Evolutionary conservation across 2,888 invertebrate species (phyloP), one percentile per base, ranked within the genome.

Genomic region (Cenopis cana): DNA sequence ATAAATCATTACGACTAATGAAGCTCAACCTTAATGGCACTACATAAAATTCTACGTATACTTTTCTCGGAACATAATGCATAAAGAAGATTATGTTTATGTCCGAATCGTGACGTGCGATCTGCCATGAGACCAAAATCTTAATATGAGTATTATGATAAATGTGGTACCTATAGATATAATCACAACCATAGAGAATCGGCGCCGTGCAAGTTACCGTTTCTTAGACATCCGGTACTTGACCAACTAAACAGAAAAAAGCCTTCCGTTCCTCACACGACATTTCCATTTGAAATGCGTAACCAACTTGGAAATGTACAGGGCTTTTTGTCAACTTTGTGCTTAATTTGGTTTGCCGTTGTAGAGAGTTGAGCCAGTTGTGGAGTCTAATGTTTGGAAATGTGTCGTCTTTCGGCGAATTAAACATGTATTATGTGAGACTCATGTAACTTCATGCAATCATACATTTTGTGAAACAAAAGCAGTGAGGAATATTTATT

Each of bases 221-320:
- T 89, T 81, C 89, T n/a, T 81, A 86, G 89, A 91, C 79, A 86
- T 91, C 92, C 91, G 91, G 83, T 79, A 80, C 85, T 90, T 85
- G 88, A 83, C 87, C 89, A 87, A 87, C 84, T 84, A 81, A 81
- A 79, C 77, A 83, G 79, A 84, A 86, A 57, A 85, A 87, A 86
- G 87, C 85, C 88, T 89, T 89, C 89, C 90, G 91, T 90, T 91
- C 89, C 89, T 88, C 89, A 89, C 87, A 90, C 86, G 85, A 88
- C 80, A 87, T 86, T 88, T 85, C 85, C 85, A 91, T 90, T 91
- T 86, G 81, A 80, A 76, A 80, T 83, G 79, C 80, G 78, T 80
- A 79, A 83, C 81, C 80, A 75, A 76, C 73, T 75, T 78, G 75
- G 75, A 79, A 59, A 56, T 24, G 79, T 78, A 76, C 77, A 76